Conservation (phyloP, 2,888 invertebrate species). For the Bombylius discolor region DNA sequence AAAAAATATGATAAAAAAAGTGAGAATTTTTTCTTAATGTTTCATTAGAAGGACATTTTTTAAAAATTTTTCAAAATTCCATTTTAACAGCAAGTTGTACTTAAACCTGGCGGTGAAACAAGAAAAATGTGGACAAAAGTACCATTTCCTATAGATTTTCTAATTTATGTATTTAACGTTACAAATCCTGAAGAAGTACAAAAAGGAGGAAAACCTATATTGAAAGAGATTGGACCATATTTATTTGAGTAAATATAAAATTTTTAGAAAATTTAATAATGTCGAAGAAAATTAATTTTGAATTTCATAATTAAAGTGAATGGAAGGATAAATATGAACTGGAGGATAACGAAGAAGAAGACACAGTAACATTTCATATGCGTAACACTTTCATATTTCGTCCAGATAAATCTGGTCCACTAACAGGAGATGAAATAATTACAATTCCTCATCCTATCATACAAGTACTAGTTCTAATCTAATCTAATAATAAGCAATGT, state of each 20-base stretch:
- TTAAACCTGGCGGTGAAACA: slow-evolving; percentile 60
- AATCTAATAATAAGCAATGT: not conserved
- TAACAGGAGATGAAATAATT: slow-evolving; percentile 61
- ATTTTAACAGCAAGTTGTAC: slow-evolving; percentile 50
- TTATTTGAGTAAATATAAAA: slow-evolving; percentile 57
- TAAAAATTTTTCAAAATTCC: no score
- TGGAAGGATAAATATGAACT: slow-evolving; percentile 70
- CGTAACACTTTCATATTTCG: slow-evolving; percentile 56
- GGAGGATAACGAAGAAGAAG: slow-evolving; percentile 56
- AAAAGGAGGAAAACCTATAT: slow-evolving; percentile 53
- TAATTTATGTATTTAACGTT: slow-evolving; percentile 67
- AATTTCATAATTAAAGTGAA: slow-evolving; percentile 42
- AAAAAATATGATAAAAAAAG: slow-evolving; percentile 11
- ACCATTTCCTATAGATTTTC: slow-evolving; percentile 63
- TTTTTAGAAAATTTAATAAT: not conserved
- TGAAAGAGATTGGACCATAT: slow-evolving; percentile 71
- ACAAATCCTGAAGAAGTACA: slow-evolving; percentile 64
- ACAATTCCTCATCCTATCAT: slow-evolving; percentile 58
- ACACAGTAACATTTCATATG: slow-evolving; percentile 58
- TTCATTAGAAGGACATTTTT: no score
- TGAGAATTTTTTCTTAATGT: not conserved
- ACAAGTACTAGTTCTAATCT: no score
- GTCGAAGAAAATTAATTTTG: not conserved
- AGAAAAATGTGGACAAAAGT: slow-evolving; percentile 65
- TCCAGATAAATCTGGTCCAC: slow-evolving; percentile 45